Percentiles rank a stretch among this genome's conserved stretches.
These are phyloP conservation scores for Phylloscopus trochiloides DNA, from an alignment of 2,113 vertebrate species.

Conservation along the genomic window DNA sequence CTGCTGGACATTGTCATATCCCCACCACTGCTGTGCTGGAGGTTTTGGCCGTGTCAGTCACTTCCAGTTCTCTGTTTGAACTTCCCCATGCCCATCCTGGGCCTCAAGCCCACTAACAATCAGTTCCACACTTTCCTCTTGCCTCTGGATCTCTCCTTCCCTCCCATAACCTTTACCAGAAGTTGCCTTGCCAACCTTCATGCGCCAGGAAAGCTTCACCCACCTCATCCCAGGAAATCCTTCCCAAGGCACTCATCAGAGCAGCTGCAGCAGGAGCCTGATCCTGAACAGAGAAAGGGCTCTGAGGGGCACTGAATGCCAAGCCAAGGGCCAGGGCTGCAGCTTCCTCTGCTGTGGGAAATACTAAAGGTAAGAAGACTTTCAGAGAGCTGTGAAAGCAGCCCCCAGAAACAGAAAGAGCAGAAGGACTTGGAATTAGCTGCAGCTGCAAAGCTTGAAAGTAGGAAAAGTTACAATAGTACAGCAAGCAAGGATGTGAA, in stretches of 20 bases:
- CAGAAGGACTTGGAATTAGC: too few species aligned
- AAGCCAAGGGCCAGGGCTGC: not conserved
- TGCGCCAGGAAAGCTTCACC: not conserved
- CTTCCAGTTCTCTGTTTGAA: not conserved
- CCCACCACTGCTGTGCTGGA: not conserved
- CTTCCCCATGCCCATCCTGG: not conserved
- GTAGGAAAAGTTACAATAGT: too few species aligned
- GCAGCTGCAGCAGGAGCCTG: not conserved
- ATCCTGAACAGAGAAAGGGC: accelerated
- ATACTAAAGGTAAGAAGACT: too few species aligned
- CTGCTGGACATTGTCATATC: accelerated
- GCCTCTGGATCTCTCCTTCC: not conserved
- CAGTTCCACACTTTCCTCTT: not conserved
- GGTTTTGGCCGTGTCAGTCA: not conserved
- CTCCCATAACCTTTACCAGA: not conserved
- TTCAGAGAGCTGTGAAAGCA: too few species aligned
- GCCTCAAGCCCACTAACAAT: not conserved
- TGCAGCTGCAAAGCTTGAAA: too few species aligned
- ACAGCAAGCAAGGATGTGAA: too few species aligned
- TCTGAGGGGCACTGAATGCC: not conserved
- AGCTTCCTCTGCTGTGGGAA: not conserved
- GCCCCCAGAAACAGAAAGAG: too few species aligned
- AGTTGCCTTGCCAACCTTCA: not conserved
- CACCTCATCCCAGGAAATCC: not conserved
- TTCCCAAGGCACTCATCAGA: accelerated